Percentiles rank a stretch among this genome's conserved stretches.
These are phyloP conservation scores for Dipus sagitta DNA, from an alignment of 2,797 vertebrate genomes.

Conservation along the genomic window DNA sequence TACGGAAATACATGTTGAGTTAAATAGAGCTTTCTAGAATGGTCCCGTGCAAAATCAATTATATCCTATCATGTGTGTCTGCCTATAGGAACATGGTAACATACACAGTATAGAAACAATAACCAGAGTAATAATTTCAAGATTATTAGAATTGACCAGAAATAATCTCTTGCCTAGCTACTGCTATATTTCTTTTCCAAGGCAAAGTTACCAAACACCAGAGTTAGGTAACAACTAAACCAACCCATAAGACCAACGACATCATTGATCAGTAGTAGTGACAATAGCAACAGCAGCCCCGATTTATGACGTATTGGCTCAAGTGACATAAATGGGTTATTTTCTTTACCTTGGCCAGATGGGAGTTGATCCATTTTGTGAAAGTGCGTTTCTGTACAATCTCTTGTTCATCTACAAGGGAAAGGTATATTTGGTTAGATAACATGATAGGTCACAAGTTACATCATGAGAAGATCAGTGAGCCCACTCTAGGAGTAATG, in stretches of 20 bases:
- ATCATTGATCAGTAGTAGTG: not conserved
- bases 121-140: not conserved
- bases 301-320: not conserved
- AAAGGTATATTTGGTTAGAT: slow-evolving; percentile 73
- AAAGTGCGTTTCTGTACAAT: slow-evolving; percentile 99
- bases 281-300: accelerated
- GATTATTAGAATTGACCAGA: not conserved
- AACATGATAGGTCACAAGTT: not conserved
- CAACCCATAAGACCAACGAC: not conserved
- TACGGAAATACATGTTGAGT: not conserved
- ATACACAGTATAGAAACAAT: not conserved
- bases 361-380: slow-evolving; percentile 99
- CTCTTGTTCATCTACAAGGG: slow-evolving; percentile 96
- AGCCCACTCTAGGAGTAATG: not conserved
- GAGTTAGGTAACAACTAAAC: not conserved
- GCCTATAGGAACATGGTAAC: not conserved
- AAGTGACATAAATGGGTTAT: not conserved
- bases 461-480: not conserved
- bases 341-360: slow-evolving; percentile 95
- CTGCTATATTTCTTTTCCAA: not conserved
- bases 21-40: not conserved
- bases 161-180: not conserved
- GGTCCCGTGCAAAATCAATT: not conserved
- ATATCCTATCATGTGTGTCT: not conserved
- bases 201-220: not conserved